These are phyloP conservation scores for Musca vetustissima DNA, from an alignment of 1,140 invertebrate genomes.

Conservation along the genomic window DNA sequence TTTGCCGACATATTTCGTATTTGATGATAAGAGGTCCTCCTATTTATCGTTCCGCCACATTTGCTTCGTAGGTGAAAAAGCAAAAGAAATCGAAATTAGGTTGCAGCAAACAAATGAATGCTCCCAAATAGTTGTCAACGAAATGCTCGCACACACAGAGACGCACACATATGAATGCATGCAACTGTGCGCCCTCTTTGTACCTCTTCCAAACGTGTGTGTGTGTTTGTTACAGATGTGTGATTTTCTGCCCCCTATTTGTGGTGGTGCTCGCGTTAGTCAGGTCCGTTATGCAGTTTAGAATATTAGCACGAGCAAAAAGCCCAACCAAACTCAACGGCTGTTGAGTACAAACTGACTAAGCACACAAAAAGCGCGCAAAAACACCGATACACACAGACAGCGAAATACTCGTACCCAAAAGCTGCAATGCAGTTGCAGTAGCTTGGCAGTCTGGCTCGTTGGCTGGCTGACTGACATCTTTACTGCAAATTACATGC, in stretches of 20 bases:
- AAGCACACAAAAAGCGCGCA: slow-evolving; percentile 27
- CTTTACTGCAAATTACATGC: slow-evolving; percentile 16
- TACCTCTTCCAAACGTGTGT: too few species aligned
- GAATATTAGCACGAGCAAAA: slow-evolving; percentile 15
- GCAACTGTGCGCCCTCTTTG: too few species aligned
- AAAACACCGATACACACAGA: slow-evolving; percentile 19
- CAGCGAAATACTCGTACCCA: slow-evolving; percentile 4
- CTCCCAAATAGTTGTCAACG: background rate
- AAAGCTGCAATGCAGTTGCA: slow-evolving; percentile 21
- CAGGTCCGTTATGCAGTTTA: background rate
- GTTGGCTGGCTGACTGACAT: background rate
- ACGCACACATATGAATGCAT: too few species aligned
- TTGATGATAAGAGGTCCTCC: too few species aligned
- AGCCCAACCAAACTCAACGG: slow-evolving; percentile 30
- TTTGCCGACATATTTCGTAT: too few species aligned
- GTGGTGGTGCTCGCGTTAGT: slow-evolving; percentile 6
- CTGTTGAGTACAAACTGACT: slow-evolving; percentile 29
- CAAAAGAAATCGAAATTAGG: background rate
- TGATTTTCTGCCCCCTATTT: background rate
- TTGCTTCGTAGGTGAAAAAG: background rate
- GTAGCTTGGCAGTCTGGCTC: background rate
- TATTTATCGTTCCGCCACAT: background rate
- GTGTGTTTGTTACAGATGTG: background rate
- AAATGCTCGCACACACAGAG: too few species aligned
- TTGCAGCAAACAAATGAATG: slow-evolving; percentile 13